Conservation (phyloP, 2,888 invertebrate genomes). For the Chymomyza procnemis region DNA sequence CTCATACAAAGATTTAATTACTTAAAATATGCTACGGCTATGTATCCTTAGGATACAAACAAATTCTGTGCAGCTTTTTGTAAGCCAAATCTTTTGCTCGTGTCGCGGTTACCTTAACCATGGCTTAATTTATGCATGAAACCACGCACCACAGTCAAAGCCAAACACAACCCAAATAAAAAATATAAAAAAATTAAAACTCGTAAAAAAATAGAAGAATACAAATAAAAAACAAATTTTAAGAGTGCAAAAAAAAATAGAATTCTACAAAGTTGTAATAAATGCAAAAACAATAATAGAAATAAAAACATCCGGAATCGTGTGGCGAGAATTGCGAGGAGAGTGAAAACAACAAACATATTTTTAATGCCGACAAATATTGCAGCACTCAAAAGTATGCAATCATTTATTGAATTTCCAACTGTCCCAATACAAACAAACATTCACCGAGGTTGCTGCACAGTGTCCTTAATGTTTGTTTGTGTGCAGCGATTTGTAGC, state of each 20-base stretch:
- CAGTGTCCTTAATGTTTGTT: neutral
- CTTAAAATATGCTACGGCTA: too few relatives aligned
- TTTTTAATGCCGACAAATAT: conserved; percentile 29
- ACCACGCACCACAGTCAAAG: neutral
- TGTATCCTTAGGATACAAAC: neutral
- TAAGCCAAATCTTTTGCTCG: neutral
- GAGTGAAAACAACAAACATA: neutral
- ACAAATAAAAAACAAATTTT: neutral
- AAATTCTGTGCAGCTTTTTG: neutral
- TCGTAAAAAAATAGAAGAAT: neutral
- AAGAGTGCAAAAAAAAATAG: conserved; percentile 12
- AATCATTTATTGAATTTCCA: conserved; percentile 43
- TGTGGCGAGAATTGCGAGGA: neutral
- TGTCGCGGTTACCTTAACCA: neutral
- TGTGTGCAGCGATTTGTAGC: neutral
- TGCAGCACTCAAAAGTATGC: conserved; percentile 44
- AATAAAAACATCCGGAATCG: neutral
- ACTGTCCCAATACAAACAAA: conserved; percentile 19
- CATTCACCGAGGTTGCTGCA: neutral
- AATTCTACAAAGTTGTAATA: neutral
- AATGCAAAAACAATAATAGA: neutral
- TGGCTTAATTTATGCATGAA: neutral
- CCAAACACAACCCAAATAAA: neutral
- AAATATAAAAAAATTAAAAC: neutral
- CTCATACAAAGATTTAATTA: too few relatives aligned